These are phyloP conservation scores for Mirounga angustirostris DNA, from an alignment of 2,113 vertebrate genomes.

Conservation along the genomic window DNA sequence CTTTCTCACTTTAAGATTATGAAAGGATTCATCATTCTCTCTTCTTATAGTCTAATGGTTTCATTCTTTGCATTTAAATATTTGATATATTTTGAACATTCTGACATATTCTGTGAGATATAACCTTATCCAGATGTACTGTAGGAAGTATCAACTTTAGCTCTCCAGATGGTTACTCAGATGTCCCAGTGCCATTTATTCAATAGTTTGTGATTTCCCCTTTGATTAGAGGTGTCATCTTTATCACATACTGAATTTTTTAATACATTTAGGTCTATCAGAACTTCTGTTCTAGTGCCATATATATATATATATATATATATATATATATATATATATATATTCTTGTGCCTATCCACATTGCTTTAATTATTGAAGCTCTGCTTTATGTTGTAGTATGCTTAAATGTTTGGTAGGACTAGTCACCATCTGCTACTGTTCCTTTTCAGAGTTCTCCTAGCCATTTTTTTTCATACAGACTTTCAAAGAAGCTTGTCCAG, in stretches of 20 bases:
- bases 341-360: not conserved
- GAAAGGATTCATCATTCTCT: conserved; percentile 2
- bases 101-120: not conserved
- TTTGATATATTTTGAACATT: not conserved
- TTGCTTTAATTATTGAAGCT: not conserved
- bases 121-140: not conserved
- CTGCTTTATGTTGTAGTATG: not conserved
- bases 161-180: not conserved
- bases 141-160: not conserved
- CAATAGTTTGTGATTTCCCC: not conserved
- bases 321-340: not conserved
- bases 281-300: not conserved
- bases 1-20: not conserved
- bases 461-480: not conserved
- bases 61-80: conserved; percentile 30
- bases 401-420: not conserved
- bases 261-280: not conserved
- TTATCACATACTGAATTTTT: not conserved
- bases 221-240: not conserved
- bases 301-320: not conserved
- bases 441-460: not conserved
- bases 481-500: not conserved
- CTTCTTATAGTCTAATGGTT: not conserved
- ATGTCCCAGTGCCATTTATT: not conserved
- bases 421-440: not conserved